Base-by-base conservation (phyloP, 2,888 invertebrate genomes). In the Tenthredo notha region DNA sequence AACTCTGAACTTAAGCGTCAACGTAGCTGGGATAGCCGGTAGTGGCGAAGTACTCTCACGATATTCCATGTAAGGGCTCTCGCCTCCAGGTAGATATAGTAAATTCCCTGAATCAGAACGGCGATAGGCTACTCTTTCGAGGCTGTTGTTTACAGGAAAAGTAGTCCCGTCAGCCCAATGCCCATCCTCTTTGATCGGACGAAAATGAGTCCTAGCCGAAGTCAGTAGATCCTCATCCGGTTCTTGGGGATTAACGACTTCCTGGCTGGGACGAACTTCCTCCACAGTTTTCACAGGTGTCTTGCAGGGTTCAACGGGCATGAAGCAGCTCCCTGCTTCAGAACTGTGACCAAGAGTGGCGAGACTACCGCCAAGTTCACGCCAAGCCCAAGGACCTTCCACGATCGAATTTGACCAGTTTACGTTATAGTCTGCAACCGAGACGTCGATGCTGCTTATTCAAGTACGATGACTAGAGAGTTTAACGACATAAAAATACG, bases 141-240 rank as follows among this genome's bases (percentile, higher is more conserved):
- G 94, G 88, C 94, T 95, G 88, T 93, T 93, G 86, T 94, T 93
- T 2, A 97, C 96, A 88, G 96, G 95, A 93, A 97, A 97, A 21
- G 96, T 96, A 89, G 96, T 96, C 80, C 97, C 97, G 93, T 97
- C 97, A 47, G 95, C 95, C 91, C 95, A 95, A 84, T 93, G 92
- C 47, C 93, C 93, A 92, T 95, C 95, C 89, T 95, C 95, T 89
- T 95, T 95, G 89, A 98, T 98, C 21, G 98, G 98, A 88, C 96
- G 95, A 94, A 98, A 98, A 94, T 98, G 98, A 85, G 97, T 98
- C 87, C 96, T 96, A 87, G 96, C 95, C 9, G 98, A 97, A 25
- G 96, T 96, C 86, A 97, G 94, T 88, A 97, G 94, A 93, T 97
- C 97, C 91, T 97, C 97, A 88, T 95, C 95, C 70, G 92, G 91